Conservation (phyloP, 2,888 invertebrate species). For the Metalampra italica region DNA sequence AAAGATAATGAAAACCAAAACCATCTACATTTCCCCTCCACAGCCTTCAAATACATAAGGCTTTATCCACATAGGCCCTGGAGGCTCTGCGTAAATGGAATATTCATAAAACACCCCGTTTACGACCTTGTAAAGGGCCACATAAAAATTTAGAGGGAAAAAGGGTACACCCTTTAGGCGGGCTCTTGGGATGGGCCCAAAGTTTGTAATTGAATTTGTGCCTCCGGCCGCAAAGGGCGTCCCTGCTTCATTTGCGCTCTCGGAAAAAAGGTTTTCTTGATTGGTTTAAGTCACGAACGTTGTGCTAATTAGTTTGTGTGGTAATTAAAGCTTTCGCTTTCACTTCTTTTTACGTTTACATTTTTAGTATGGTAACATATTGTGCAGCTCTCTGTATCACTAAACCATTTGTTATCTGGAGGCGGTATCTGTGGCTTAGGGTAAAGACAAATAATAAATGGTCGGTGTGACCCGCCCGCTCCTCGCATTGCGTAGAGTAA, state of each 20-base stretch:
- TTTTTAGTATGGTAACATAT: too few species aligned
- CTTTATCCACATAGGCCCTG: slow-evolving; percentile 22
- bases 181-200: slow-evolving; percentile 71
- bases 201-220: slow-evolving; percentile 79
- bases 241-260: slow-evolving; percentile 72
- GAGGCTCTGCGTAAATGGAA: slow-evolving; percentile 65
- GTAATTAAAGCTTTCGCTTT: background rate
- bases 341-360: too few species aligned
- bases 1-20: background rate
- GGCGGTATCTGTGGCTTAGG: too few species aligned
- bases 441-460: too few species aligned
- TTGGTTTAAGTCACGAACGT: slow-evolving; percentile 22
- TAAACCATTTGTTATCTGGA: too few species aligned
- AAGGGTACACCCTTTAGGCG: slow-evolving; percentile 63
- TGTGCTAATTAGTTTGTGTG: background rate
- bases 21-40: background rate
- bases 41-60: slow-evolving; percentile 10
- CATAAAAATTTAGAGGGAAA: slow-evolving; percentile 75
- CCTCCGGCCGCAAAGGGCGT: slow-evolving; percentile 74
- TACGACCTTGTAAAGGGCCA: slow-evolving; percentile 74
- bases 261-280: slow-evolving; percentile 57
- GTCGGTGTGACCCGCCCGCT: too few species aligned
- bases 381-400: too few species aligned
- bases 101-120: slow-evolving; percentile 74
- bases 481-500: too few species aligned